Conservation (phyloP, 2,888 invertebrate species). For the Drosophila recens region DNA sequence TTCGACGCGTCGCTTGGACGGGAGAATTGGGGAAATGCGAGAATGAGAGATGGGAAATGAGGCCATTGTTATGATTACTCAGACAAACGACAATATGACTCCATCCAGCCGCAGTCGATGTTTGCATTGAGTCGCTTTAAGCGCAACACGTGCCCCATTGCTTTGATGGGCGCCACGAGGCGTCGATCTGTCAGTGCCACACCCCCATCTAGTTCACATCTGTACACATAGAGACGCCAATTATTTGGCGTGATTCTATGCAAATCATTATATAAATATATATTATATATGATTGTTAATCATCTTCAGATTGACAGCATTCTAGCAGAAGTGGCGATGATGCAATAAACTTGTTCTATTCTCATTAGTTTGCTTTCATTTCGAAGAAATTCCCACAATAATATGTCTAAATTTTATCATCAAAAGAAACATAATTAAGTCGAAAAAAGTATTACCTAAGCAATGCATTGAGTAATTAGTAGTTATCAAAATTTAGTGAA, state of each 20-base stretch:
- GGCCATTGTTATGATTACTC: conserved; percentile 39
- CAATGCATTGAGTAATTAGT: neutral
- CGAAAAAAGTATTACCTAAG: neutral
- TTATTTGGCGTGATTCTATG: conserved; percentile 4
- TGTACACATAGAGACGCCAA: conserved; percentile 14
- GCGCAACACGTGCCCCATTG: conserved; percentile 30
- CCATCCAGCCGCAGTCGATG: conserved; percentile 19
- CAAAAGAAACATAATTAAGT: neutral
- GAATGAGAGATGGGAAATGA: neutral
- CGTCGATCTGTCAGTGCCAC: neutral
- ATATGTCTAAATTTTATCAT: too few species aligned
- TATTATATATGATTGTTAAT: conserved; percentile 5
- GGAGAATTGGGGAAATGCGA: neutral
- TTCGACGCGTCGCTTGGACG: neutral
- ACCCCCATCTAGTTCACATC: conserved; percentile 11
- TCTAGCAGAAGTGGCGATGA: conserved; percentile 35
- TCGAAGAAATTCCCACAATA: conserved; percentile 10
- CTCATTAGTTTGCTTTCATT: conserved; percentile 18
- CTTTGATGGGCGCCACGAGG: conserved; percentile 3
- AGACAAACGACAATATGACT: conserved; percentile 17
- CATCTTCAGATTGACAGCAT: conserved; percentile 9
- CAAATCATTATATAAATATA: conserved; percentile 3
- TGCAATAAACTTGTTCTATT: conserved; percentile 40
- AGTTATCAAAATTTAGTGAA: neutral
- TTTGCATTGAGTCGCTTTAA: conserved; percentile 1